A percentile compares a stretch with the other conserved stretches of the same genome.
Conservation (phyloP, 2,113 vertebrate species). For the Gavialis gangeticus region DNA sequence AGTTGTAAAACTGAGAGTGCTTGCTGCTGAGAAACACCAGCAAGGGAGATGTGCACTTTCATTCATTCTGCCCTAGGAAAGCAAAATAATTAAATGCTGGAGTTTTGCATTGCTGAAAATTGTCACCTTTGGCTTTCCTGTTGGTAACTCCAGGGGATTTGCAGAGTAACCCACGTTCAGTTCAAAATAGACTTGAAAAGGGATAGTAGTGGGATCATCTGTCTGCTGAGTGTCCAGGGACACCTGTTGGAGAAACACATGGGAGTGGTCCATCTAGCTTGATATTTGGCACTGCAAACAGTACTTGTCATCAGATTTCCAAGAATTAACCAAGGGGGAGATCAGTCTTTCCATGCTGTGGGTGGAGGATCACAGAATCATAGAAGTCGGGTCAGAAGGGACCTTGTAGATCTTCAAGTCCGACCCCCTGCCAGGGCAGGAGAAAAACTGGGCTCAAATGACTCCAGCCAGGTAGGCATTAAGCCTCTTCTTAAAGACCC, state of each 20-base stretch:
- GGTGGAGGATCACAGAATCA: background rate
- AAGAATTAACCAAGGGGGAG: background rate
- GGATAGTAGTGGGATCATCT: background rate
- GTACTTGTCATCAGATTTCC: background rate
- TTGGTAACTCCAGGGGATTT: background rate
- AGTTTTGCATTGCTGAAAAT: background rate
- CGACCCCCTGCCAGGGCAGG: no score
- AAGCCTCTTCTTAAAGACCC: no score
- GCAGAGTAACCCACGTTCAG: background rate
- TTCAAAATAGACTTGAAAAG: background rate
- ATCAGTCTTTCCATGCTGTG: background rate
- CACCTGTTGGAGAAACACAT: background rate
- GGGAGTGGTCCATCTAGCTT: background rate
- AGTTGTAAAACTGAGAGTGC: background rate
- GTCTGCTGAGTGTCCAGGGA: background rate
- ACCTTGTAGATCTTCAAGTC: no score
- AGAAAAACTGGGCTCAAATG: no score
- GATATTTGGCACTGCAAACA: background rate
- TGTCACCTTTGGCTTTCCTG: background rate
- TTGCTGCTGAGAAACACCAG: background rate
- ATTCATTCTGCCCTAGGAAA: background rate
- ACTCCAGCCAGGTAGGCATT: no score
- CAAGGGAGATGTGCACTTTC: background rate
- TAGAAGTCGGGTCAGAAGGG: no score
- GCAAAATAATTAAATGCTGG: background rate